Evolutionary conservation across 2,888 invertebrate genomes (phyloP), one percentile per base, ranked within the genome.

Genomic region (Actias luna): DNA sequence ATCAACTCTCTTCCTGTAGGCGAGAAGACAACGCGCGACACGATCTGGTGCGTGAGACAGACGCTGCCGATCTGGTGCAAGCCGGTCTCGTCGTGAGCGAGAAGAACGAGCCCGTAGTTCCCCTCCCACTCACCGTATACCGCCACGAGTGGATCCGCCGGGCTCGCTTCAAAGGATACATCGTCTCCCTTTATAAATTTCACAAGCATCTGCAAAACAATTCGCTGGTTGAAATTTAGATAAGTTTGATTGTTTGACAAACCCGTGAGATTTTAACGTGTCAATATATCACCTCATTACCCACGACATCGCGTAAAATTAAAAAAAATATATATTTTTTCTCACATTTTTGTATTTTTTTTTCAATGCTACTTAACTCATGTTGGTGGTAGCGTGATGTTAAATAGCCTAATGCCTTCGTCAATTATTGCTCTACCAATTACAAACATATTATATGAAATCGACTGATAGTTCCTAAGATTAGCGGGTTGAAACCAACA

Each of bases 1-100:
- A 87, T 77, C 42, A 93, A 22, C 25, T 83, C 80, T 14, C 83
- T 72, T 1, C 93, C 93, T 0, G 78, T 77, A 0, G 83, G 76
- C 0, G 91, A 85, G 74, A 92, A 92, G 5, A 72, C 76, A 0
- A 90, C 76, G 1, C 76, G 76, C 14, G 91, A 87, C 33, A 93
- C 87, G 14, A 85, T 80, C 80, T 93, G 90, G 61, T 90, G 83
- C 10, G 93, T 93, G 35, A 93, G 81, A 62, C 89, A 83, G 78
- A 79, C 76, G 58, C 63, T 68, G 57, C 71, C 69, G 1, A 75
- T 76, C 25, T 69, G 72, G 52, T 52, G 31, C 50, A 84, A 63
- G 0, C 68, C 72, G 0, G 42, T 22, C 0, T 63, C 64, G 0
- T 71, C 18, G 64, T 75, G 84, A 1, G 66, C 68, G 64, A 77